phyloP scores from a whole-genome alignment of 2,113 vertebrate species.

The Pomatorhinus ruficollis region DNA sequence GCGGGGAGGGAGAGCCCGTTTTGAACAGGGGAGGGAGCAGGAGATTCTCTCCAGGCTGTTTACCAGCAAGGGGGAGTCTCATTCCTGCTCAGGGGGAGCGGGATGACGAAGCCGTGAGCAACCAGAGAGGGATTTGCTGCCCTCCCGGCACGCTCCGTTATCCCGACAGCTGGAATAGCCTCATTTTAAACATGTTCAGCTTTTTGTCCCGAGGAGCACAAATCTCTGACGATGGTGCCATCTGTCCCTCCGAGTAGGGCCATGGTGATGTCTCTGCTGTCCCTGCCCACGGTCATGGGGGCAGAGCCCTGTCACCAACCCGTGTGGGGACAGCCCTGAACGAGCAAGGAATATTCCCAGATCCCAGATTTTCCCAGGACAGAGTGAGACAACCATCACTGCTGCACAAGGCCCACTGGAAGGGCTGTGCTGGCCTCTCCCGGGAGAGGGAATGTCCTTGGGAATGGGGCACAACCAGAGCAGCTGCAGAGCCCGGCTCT shows the following conservation, averaged over 20 bases:
- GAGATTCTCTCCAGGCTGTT: neutral
- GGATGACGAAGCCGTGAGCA: neutral
- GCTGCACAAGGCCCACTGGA: fast-evolving
- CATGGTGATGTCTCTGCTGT: neutral
- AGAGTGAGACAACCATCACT: fast-evolving
- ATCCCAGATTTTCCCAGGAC: neutral
- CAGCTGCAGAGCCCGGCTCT: neutral
- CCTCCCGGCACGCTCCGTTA: neutral
- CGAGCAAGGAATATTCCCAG: neutral
- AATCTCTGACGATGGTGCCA: neutral
- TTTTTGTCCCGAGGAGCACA: neutral
- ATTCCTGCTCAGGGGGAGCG: neutral
- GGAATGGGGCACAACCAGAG: neutral
- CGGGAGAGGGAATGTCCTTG: neutral
- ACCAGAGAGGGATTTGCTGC: neutral
- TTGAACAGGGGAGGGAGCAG: neutral
- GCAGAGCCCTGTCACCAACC: neutral
- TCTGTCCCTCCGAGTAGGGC: neutral
- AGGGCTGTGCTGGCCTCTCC: neutral
- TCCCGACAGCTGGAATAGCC: neutral
- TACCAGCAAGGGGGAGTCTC: neutral
- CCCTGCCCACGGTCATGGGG: neutral
- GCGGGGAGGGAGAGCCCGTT: neutral
- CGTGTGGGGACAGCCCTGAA: fast-evolving
- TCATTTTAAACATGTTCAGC: neutral